Base-by-base conservation (phyloP, 2,113 vertebrate species). In the Odobenus rosmarus region DNA sequence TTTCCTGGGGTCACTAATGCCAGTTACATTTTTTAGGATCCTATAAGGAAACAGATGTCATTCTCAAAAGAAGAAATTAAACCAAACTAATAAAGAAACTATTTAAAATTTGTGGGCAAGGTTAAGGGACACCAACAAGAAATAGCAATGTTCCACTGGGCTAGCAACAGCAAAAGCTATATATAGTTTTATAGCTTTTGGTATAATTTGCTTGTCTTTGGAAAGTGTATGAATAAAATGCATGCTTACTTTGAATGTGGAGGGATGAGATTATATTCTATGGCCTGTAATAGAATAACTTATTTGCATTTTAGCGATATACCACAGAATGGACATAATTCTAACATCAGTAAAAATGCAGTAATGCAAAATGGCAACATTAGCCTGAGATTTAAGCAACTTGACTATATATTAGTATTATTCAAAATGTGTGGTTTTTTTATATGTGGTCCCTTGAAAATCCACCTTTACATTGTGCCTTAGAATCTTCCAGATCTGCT, bases 271-370 rank as follows among this genome's bases (percentile, higher is more conserved):
- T 79, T 26, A 61, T 67, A 67, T 39, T 90, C 90, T 26, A 81
- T 74, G 57, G n/a, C 74, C 24, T 91, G 11, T 82, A 87, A 62
- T 31, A 71, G 71, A 93, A 90, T 79, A 18, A 79, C 8, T 79
- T 90, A 84, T 23, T 96, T 90, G 19, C 15, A 79, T 69, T 84
- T 84, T 93, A 89, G 53, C 67, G 39, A 84, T 61, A 77, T 49
- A 26, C 7, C 33, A 77, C 23, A 79, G 51, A 77, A 93, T 69
- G n/a, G 28, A 6, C 16, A 14, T 57, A 64, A 93, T 71, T 90
- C 23, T 72, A 90, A 39, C 62, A 94, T 51, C 16, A 46, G 33
- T 57, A 88, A 91, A 95, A 87, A 49, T 57, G 21, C 55, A 91
- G 21, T 53, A 69, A 89, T 33, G 28, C 18, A 55, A 72, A 90